Percentiles rank a stretch among this genome's conserved stretches.
Conservation (phyloP, 2,888 invertebrate species). For the Cremastinae sp. region DNA sequence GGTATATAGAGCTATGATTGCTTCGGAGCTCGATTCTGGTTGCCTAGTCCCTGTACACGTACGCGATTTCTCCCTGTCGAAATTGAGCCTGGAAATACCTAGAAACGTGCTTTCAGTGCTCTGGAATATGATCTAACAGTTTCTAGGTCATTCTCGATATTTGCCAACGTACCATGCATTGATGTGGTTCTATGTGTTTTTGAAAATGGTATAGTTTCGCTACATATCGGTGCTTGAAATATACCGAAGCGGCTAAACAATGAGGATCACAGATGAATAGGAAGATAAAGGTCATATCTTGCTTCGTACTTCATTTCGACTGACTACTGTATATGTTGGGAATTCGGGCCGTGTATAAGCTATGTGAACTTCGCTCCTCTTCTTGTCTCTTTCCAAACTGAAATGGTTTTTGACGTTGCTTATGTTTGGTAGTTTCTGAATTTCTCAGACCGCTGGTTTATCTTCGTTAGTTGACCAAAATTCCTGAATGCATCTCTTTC, state of each 20-base stretch:
- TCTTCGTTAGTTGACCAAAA: constrained; percentile 10
- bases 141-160: background rate
- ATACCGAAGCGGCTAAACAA: constrained; percentile 1
- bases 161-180: background rate
- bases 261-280: background rate
- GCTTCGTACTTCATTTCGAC: background rate
- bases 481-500: constrained; percentile 29
- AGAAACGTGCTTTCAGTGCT: constrained; percentile 12
- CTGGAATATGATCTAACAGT: constrained; percentile 18
- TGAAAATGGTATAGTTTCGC: background rate
- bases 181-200: background rate
- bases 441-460: background rate
- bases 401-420: background rate
- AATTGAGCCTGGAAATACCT: constrained; percentile 31
- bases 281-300: constrained; percentile 7
- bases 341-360: background rate
- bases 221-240: background rate
- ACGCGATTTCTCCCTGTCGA: constrained; percentile 18
- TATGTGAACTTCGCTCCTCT: background rate
- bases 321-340: background rate
- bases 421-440: constrained; percentile 7
- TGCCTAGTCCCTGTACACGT: constrained; percentile 27
- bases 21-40: constrained; percentile 43
- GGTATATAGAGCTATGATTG: constrained; percentile 31
- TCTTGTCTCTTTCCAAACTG: constrained; percentile 20